Conservation (phyloP, 2,797 vertebrate genomes). For the Poecilia picta region DNA sequence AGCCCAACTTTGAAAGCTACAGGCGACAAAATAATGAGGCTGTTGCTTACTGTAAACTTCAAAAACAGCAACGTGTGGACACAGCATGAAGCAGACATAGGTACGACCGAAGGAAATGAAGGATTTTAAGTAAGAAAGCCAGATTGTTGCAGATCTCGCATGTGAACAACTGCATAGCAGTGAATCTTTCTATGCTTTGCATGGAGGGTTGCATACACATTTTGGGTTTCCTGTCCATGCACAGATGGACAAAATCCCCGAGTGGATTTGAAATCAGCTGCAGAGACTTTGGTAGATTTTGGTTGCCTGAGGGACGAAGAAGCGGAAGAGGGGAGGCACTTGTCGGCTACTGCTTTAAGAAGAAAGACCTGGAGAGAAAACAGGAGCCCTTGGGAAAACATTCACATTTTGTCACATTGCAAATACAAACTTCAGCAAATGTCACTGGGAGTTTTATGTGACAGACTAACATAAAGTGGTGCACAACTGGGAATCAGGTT, state of each 20-base stretch:
- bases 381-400: not conserved
- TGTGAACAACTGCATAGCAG: not conserved
- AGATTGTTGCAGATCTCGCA: not conserved
- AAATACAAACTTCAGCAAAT: not conserved
- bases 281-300: not conserved
- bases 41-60: slow-evolving; percentile 59
- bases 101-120: not conserved
- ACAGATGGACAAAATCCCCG: slow-evolving; percentile 15
- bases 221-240: slow-evolving; percentile 2
- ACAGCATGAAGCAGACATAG: slow-evolving; percentile 6
- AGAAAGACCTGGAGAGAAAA: slow-evolving; percentile 8
- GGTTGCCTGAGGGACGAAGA: slow-evolving; percentile 37
- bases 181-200: not conserved
- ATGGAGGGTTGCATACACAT: not conserved
- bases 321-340: slow-evolving; percentile 25
- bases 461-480: not conserved
- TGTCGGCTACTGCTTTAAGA: slow-evolving; percentile 9
- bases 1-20: slow-evolving; percentile 46
- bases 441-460: not conserved
- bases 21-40: slow-evolving; percentile 72
- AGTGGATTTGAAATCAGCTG: slow-evolving; percentile 26
- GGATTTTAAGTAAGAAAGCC: not conserved
- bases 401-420: not conserved
- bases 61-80: slow-evolving; percentile 30
- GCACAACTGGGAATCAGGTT: not conserved